phyloP scores from a whole-genome alignment of 2,797 vertebrate species.

The Orientallactaga sibirica region DNA sequence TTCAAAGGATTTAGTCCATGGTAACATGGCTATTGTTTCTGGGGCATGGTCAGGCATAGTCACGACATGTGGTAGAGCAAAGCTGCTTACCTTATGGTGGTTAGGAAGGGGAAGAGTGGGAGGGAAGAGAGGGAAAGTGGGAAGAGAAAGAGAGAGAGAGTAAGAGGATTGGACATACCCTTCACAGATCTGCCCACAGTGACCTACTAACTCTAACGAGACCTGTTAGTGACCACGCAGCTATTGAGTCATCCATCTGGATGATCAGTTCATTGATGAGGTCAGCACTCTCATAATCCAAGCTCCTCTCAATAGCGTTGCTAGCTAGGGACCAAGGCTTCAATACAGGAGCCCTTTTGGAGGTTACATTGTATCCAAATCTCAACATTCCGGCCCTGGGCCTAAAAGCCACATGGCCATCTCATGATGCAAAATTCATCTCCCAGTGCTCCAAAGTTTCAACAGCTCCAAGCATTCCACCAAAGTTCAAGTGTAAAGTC shows the following conservation, averaged over 20 bases:
- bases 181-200: neutral
- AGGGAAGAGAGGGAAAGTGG: too few species aligned
- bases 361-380: neutral
- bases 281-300: neutral
- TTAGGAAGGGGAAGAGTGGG: neutral
- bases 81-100: neutral
- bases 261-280: neutral
- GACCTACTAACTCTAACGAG: neutral
- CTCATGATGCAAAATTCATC: neutral
- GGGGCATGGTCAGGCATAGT: neutral
- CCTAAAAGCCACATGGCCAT: neutral
- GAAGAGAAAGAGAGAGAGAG: neutral
- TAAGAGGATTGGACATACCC: neutral
- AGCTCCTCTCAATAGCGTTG: neutral
- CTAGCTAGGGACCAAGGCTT: neutral
- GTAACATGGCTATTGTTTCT: neutral
- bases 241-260: neutral
- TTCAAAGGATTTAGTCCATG: neutral
- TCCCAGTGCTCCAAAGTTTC: neutral
- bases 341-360: neutral
- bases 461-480: neutral
- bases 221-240: neutral
- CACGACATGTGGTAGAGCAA: neutral
- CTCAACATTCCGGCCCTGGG: neutral
- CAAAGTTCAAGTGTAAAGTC: neutral